Evolutionary conservation across 2,113 vertebrate species (phyloP), one percentile per base, ranked within the genome.

Genomic region (Rattus rattus): DNA sequence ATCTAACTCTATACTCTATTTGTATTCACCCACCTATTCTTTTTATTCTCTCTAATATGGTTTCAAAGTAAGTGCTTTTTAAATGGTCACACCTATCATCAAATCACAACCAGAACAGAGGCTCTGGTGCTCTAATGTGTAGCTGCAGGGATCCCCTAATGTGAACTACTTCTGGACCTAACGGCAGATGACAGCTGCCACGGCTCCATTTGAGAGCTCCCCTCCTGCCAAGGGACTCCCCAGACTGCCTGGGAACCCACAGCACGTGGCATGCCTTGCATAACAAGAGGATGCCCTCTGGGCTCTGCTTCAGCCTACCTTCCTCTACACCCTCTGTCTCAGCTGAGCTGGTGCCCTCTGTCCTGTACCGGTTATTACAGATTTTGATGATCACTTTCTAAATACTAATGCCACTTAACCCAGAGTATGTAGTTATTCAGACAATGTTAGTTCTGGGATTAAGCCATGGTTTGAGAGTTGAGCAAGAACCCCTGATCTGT

Each of bases 21-120:
- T 92, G n/a, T n/a, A 76, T 81, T 93, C 83, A 19, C 14, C 19
- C 83, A 65, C 30, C 30, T 19, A 47, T 93, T 89, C 11, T 26
- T 72, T 89, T 96, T 63, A 76, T 17, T 4, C 12, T 95, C 30
- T 87, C n/a, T 93, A 76, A 59, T 16, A 36, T 72, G 33, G 19
- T 69, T 94, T 94, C 69, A 52, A 83, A 65, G 56, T 67, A 39
- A 39, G 28, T 86, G 75, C 88, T 76, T 80, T 76, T 52, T 22
- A 33, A 69, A 65, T 72, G 52, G 1, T 86, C n/a, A 54, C 1
- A 94, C 52, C n/a, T 84, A 63, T 14, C 26, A 22, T 85, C 76
- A 92, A 94, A 95, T 88, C 63, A 95, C n/a, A 61, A 43, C 22
- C 63, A 92, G 70, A 83, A 77, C 7, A 24, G 36, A 72, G 90